Conservation (phyloP, 2,113 vertebrate genomes). For the Bos javanicus region DNA sequence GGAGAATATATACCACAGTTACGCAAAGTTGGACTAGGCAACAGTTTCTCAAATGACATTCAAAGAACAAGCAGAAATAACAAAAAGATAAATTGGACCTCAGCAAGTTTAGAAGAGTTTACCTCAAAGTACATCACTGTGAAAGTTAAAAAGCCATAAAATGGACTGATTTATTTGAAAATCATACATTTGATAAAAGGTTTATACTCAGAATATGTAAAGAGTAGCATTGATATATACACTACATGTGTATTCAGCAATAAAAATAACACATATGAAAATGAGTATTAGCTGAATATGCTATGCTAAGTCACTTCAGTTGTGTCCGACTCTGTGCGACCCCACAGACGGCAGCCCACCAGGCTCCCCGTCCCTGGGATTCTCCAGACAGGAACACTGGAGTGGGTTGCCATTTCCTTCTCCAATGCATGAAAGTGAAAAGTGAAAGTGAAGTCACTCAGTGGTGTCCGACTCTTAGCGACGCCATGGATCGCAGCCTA, state of each 20-base stretch:
- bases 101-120: background rate
- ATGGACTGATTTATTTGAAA: background rate
- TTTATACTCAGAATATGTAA: background rate
- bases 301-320: no score
- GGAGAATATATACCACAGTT: background rate
- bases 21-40: background rate
- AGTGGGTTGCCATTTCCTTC: no score
- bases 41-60: background rate
- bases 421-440: no score
- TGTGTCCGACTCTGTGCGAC: no score
- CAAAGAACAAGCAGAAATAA: background rate
- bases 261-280: background rate
- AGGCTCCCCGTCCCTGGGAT: no score
- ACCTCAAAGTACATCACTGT: background rate
- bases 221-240: background rate
- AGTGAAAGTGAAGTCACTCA: no score
- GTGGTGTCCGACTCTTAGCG: no score
- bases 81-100: background rate
- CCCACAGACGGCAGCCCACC: no score
- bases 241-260: background rate
- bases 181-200: background rate
- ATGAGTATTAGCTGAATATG: background rate
- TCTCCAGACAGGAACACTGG: no score
- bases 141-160: background rate
- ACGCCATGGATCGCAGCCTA: fast-evolving